phyloP scores from a whole-genome alignment of 2,797 vertebrate genomes.

The Artibeus jamaicensis region DNA sequence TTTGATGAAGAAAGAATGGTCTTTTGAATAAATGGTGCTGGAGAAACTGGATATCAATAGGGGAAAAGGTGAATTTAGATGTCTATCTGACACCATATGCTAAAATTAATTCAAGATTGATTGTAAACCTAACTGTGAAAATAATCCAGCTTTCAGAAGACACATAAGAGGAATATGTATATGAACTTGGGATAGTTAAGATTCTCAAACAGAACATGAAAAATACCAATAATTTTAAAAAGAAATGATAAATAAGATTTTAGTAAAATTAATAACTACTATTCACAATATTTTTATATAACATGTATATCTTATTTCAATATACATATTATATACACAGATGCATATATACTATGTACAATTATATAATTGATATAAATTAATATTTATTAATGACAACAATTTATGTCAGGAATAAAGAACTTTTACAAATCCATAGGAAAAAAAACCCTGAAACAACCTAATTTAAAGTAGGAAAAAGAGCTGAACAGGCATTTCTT shows the following conservation, averaged over 20 bases:
- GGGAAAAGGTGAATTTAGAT: not conserved
- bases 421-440: not conserved
- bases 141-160: not conserved
- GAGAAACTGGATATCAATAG: not conserved
- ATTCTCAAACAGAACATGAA: not conserved
- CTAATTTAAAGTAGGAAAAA: conserved; percentile 1
- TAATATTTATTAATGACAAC: not conserved
- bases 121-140: not conserved
- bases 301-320: not conserved
- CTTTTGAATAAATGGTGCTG: not conserved
- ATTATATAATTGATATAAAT: not conserved
- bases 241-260: not conserved
- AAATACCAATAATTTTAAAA: not conserved
- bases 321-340: not conserved
- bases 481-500: not conserved
- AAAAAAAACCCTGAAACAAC: not conserved
- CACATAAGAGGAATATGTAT: not conserved
- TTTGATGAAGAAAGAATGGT: not conserved
- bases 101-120: not conserved
- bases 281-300: not conserved
- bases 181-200: not conserved
- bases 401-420: not conserved
- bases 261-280: not conserved
- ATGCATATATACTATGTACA: not conserved
- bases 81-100: not conserved